Evolutionary conservation across 2,113 vertebrate genomes (phyloP), one percentile per base, ranked within the genome.

Genomic region (Okapia johnstoni): DNA sequence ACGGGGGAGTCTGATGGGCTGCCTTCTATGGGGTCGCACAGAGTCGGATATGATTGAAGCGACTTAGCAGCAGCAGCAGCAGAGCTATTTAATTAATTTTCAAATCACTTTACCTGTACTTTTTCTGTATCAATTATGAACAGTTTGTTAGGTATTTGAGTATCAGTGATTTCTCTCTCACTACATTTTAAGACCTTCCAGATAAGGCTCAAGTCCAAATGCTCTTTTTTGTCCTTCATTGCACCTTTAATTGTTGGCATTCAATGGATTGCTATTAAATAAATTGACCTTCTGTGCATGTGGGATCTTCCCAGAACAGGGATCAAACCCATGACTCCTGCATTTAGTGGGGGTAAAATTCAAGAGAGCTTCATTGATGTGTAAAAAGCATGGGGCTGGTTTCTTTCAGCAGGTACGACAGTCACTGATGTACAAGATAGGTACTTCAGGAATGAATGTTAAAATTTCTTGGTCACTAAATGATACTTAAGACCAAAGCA

Each of bases 161-260:
- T 70, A 73, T 80, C 17, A 94, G n/a, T 13, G n/a, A 86, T 96
- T 94, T 70, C 36, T 89, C 50, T 81, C 10, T 77, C 13, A 85
- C 4, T 84, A 28, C 21, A 70, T 88, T 95, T 96, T 93, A 95
- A 58, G 25, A 76, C 61, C 63, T 94, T 88, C 16, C 7, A 63
- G n/a, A 2, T 26, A 80, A 19, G 11, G 48, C 54, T 93, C 9
- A 6, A 50, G 21, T 73, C 16, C 66, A 55, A 89, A 90, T 81
- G 60, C 8, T 94, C 40, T 60, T 77, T 81, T 94, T 95, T 57
- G 58, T 63, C 66, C 52, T 96, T 90, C 33, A 57, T 30, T 90
- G 7, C 43, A 85, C 19, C 50, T 96, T 96, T 88, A 90, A 61
- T 97, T 95, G 73, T 86, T 95, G 79, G 13, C 66, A 33, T 85